These are phyloP conservation scores for Propsilocerus akamusi DNA, from an alignment of 1,140 invertebrate genomes.

Conservation along the genomic window DNA sequence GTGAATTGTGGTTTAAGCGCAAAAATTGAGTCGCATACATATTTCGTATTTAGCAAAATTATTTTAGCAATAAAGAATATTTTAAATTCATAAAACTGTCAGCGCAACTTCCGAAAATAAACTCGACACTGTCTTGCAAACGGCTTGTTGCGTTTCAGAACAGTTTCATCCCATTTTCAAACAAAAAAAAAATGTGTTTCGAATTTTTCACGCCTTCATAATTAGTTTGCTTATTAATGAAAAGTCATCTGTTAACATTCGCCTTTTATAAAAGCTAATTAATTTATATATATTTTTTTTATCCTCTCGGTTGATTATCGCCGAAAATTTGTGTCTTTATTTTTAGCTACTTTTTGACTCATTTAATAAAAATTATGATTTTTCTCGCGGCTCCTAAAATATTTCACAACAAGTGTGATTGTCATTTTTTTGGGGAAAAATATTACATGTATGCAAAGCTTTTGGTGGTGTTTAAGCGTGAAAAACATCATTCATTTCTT, in stretches of 20 bases:
- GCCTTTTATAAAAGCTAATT: not conserved
- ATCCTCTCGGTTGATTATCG: not conserved
- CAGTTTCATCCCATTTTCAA: not conserved
- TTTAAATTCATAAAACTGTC: conserved; percentile 2
- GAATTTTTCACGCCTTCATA: conserved; percentile 1
- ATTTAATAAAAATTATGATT: conserved; percentile 3
- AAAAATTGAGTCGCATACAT: too few relatives aligned
- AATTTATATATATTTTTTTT: not conserved
- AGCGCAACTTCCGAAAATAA: not conserved
- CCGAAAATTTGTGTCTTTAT: not conserved
- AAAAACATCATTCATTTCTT: too few relatives aligned
- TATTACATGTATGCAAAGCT: not conserved
- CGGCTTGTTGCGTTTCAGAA: too few relatives aligned
- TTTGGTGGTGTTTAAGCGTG: not conserved
- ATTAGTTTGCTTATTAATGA: conserved; percentile 2
- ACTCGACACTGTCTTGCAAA: too few relatives aligned
- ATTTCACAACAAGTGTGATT: too few relatives aligned
- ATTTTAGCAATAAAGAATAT: conserved; percentile 1
- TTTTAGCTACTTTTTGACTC: not conserved
- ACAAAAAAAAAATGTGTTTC: conserved; percentile 3
- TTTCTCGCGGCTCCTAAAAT: too few relatives aligned
- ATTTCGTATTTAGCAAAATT: conserved; percentile 2
- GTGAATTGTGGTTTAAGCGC: too few relatives aligned
- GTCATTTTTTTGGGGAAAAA: not conserved
- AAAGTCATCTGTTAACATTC: conserved; percentile 4